Base-by-base conservation (phyloP, 37 sponge, comb jelly and placozoan genomes). In the Mnemiopsis leidyi region DNA sequence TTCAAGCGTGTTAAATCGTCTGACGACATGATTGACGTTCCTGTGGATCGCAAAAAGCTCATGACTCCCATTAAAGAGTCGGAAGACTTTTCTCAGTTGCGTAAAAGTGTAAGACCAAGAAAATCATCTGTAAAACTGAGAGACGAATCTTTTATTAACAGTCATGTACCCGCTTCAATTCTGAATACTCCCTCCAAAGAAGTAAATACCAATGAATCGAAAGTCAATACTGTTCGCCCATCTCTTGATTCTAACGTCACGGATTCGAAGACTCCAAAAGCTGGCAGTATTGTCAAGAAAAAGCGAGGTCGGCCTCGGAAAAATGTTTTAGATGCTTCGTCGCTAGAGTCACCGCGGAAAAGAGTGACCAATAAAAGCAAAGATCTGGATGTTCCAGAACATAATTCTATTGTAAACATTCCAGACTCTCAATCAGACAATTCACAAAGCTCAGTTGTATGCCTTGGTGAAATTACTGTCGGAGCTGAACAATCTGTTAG, bases 71-170 rank as follows among this genome's bases (percentile, higher is more conserved):
- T 77, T 3, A 77, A 34, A 32, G 79, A 77, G 36, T 26, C 26
- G 79, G 35, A 31, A 26, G 32, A 77, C 1, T 32, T 77, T 34
- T 28, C 79, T 32, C 33, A 21, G 26, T 32, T 77, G 79, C 26
- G 79, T 2, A 77, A 77, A 20, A 77, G 79, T 77, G 79, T 77
- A 0, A 33, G 79, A 13, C 79, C 79, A 16, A 26, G 79, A 32
- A 77, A 77, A 20, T 77, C 79, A 21, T 77, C 79, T 34, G 32
- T 32, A 34, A 77, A 77, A 77, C 32, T 77, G 18, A 77, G 79
- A 32, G 79, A 77, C 36, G 79, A 77, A 34, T 77, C 79, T 0
- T 77, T 77, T 32, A 77, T 77, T 1, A 77, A 31, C 18, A 26
- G 3, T 18, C 0, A 77, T 20, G 2, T 33, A 33, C 79, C 79